phyloP scores from a whole-genome alignment of 2,113 vertebrate species.

The Oryzias melastigma region DNA sequence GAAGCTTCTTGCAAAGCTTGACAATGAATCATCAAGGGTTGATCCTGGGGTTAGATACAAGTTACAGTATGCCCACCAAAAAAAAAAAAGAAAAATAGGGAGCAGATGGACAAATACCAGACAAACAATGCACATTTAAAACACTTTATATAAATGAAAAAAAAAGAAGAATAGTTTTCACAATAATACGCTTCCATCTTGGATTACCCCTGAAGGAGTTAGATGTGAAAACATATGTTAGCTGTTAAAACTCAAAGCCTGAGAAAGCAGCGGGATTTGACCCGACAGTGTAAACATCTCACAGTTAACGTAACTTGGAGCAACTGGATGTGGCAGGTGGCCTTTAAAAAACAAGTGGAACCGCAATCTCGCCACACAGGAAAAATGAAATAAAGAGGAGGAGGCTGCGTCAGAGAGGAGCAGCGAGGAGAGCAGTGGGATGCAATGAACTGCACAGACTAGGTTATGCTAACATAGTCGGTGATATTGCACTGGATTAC shows the following conservation, averaged over 20 bases:
- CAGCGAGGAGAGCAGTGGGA: slow-evolving; percentile 15
- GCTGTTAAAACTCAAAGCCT: slow-evolving; percentile 15
- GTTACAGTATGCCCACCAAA: not conserved
- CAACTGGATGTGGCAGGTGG: slow-evolving; percentile 28
- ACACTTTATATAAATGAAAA: slow-evolving; percentile 1
- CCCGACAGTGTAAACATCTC: slow-evolving; percentile 15
- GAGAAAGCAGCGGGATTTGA: slow-evolving; percentile 7
- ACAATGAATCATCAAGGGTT: not conserved
- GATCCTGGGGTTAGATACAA: slow-evolving; percentile 1
- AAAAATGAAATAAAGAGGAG: slow-evolving; percentile 36
- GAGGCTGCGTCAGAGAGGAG: slow-evolving; percentile 18
- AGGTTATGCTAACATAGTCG: slow-evolving; percentile 40
- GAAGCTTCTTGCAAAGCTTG: slow-evolving; percentile 6
- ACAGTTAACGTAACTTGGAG: slow-evolving; percentile 12
- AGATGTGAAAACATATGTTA: slow-evolving; percentile 16
- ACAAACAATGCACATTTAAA: not conserved
- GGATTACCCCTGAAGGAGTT: slow-evolving; percentile 16
- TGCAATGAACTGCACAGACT: slow-evolving; percentile 39
- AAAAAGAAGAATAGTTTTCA: slow-evolving; percentile 11
- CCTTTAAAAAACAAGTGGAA: slow-evolving; percentile 31
- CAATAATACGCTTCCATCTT: not conserved
- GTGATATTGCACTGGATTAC: slow-evolving; percentile 34
- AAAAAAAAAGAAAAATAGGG: not conserved
- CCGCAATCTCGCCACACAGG: slow-evolving; percentile 26
- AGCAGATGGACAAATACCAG: not conserved